A percentile compares a stretch with the other conserved stretches of the same genome.
Conservation (phyloP, 2,797 vertebrate species). For the Danio tinwini region DNA sequence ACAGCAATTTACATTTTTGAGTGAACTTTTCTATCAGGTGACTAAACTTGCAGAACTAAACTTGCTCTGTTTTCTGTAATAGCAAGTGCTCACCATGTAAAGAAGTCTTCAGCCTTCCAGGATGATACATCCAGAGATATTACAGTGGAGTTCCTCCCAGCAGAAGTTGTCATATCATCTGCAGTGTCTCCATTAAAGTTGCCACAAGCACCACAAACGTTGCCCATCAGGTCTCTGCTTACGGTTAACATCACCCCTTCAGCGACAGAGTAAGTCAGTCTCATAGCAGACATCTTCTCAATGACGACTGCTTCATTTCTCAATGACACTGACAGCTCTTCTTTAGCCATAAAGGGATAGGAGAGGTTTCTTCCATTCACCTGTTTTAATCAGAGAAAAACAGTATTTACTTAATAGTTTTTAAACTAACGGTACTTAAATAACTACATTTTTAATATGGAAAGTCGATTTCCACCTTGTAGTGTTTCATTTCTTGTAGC, state of each 20-base stretch:
- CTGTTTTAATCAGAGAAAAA: constrained; percentile 37
- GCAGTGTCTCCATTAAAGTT: constrained; percentile 75
- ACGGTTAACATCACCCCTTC: constrained; percentile 71
- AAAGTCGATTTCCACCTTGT: no score
- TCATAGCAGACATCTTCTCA: constrained; percentile 63
- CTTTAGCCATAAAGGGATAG: constrained; percentile 38
- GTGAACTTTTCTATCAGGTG: no score
- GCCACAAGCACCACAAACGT: constrained; percentile 80
- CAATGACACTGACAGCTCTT: constrained; percentile 58
- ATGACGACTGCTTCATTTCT: constrained; percentile 67
- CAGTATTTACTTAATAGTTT: neutral
- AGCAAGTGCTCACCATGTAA: constrained; percentile 74
- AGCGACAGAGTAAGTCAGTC: constrained; percentile 68
- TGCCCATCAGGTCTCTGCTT: constrained; percentile 58
- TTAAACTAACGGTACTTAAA: neutral
- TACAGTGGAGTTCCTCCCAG: constrained; percentile 60
- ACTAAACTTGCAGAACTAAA: no score
- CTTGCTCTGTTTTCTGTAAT: neutral
- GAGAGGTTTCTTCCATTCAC: constrained; percentile 60
- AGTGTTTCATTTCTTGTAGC: no score
- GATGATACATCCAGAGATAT: constrained; percentile 65
- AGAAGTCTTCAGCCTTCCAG: constrained; percentile 80
- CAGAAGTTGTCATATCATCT: constrained; percentile 71
- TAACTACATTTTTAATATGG: no score
- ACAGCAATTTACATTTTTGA: no score